Base-by-base conservation (phyloP, 2,888 invertebrate genomes). In the Melanostoma mellinum region DNA sequence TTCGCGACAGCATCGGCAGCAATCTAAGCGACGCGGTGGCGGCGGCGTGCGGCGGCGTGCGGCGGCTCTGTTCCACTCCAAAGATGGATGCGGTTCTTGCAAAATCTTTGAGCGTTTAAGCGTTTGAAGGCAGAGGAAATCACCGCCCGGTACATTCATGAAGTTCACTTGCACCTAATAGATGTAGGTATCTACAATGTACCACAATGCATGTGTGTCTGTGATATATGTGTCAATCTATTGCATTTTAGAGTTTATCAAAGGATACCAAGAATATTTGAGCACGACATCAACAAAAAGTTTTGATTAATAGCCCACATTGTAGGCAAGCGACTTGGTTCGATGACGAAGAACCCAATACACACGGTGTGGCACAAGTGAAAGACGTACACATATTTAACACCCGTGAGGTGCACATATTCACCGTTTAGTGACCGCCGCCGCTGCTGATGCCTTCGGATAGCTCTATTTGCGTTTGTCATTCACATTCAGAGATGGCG, bases 381-480 rank as follows among this genome's bases (percentile, higher is more conserved):
- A 72, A 72, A 78, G 82, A 82, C 73, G 78, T 82, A 78, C 78
- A 82, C 73, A 73, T 82, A 82, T 72, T 82, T 78, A 82, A 78
- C 82, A 82, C 79, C 84, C 74, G 71, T 75, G 74, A 84, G 84
- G 84, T 20, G 20, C 79, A 75, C 61, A 74, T 71, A 84, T 79
- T 79, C 71, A 84, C 84, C 84, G 78, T 82, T 82, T 82, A 82
- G 58, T 82, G 73, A 80, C 68, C 73, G 74, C 71, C 53, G 75
- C 58, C 42, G 40, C 60, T 9, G 10, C 50, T 40, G 50, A 42
- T 40, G 32, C 44, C 33, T 48, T 56, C 42, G 38, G 79, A 79
- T 79, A 71, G 84, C 79, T 84, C 79, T 84, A 78, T 82, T 84
- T 84, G 79, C 84, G 75, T 84, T 84, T 84, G 84, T 79, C 79